phyloP scores from a whole-genome alignment of 2,888 invertebrate genomes.

The Mesochorus sp. region DNA sequence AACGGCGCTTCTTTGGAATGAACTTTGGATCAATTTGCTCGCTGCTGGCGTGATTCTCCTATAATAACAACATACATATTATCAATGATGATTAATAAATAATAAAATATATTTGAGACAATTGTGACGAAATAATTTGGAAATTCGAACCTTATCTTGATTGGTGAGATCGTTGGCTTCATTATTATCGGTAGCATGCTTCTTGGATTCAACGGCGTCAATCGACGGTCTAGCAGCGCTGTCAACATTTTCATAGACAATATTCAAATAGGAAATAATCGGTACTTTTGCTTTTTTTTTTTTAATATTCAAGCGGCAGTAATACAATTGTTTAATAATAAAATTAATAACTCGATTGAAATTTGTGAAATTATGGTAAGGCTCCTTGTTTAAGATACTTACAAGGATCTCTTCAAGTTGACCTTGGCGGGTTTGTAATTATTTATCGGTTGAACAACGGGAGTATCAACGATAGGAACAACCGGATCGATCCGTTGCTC shows the following conservation, averaged over 20 bases:
- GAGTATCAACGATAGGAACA: conserved; percentile 30
- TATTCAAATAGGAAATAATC: no score
- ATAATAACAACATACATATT: no score
- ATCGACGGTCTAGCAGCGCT: conserved; percentile 72
- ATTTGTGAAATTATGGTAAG: background rate
- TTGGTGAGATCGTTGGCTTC: conserved; percentile 66
- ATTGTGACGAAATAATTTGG: background rate
- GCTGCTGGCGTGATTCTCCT: conserved; percentile 76
- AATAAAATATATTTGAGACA: no score
- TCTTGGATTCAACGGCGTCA: conserved; percentile 70
- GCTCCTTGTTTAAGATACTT: conserved; percentile 66
- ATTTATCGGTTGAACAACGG: conserved; percentile 50
- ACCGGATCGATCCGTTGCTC: conserved; percentile 57
- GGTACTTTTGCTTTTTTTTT: no score
- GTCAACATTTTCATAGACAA: conserved; percentile 51
- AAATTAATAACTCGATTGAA: conserved; percentile 3
- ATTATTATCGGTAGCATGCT: conserved; percentile 68
- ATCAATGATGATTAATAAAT: no score
- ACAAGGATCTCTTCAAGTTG: conserved; percentile 81
- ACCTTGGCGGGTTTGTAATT: conserved; percentile 78
- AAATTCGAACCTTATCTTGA: conserved; percentile 73
- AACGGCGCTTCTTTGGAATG: conserved; percentile 80
- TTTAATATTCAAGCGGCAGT: background rate
- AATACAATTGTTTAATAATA: background rate
- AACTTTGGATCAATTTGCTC: conserved; percentile 73